Percentiles rank a stretch among this genome's conserved stretches.
These are phyloP conservation scores for Rhizomys pruinosus DNA, from an alignment of 2,113 vertebrate genomes.

Conservation along the genomic window DNA sequence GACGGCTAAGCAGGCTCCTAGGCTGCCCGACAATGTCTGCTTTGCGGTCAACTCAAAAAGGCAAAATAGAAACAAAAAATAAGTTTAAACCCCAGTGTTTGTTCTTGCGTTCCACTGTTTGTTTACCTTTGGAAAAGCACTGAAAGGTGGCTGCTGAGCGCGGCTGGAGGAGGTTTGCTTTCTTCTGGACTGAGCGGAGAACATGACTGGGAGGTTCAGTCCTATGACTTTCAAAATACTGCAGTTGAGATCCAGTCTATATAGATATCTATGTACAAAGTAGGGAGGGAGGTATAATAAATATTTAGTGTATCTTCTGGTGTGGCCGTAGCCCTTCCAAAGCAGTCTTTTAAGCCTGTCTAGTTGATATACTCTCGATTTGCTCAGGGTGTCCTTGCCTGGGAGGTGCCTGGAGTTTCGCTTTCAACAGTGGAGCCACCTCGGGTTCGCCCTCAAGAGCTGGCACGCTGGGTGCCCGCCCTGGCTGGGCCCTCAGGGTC, in stretches of 20 bases:
- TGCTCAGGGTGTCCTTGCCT: slow-evolving; percentile 50
- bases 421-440: not conserved
- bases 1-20: slow-evolving; percentile 64
- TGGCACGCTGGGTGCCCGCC: not conserved
- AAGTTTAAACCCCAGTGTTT: slow-evolving; percentile 54
- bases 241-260: slow-evolving; percentile 76
- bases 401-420: slow-evolving; percentile 26
- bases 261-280: slow-evolving; percentile 81
- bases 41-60: slow-evolving; percentile 75
- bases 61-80: slow-evolving; percentile 71
- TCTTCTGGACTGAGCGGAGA: slow-evolving; percentile 70
- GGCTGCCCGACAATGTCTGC: slow-evolving; percentile 70
- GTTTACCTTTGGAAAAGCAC: slow-evolving; percentile 79
- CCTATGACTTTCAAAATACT: slow-evolving; percentile 78
- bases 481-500: slow-evolving; percentile 87
- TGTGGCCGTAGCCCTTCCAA: slow-evolving; percentile 57
- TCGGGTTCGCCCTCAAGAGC: not conserved
- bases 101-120: slow-evolving; percentile 51
- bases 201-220: slow-evolving; percentile 66
- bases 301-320: slow-evolving; percentile 79
- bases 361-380: slow-evolving; percentile 33
- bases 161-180: slow-evolving; percentile 41
- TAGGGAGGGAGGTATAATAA: slow-evolving; percentile 73
- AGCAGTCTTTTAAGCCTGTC: slow-evolving; percentile 47
- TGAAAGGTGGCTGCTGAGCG: slow-evolving; percentile 58